Conservation (phyloP, 2,888 invertebrate species). For the Matsumyia berberina region DNA sequence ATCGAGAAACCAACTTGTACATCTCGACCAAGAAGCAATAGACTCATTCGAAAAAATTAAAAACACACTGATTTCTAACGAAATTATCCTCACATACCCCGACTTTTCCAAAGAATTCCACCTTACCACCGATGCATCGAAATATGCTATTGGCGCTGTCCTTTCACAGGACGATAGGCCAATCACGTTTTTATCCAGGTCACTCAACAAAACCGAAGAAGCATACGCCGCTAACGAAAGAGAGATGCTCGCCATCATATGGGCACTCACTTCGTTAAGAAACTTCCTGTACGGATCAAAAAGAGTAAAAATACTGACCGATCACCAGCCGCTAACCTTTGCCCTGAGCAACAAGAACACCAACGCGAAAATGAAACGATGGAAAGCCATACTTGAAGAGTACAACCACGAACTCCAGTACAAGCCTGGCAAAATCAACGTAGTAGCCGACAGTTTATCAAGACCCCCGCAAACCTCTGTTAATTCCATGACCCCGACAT, state of each 20-base stretch:
- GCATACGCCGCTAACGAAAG: too few relatives aligned
- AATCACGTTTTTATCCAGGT: too few relatives aligned
- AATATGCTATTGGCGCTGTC: too few relatives aligned
- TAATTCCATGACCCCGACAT: neutral
- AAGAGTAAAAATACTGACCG: constrained; percentile 40
- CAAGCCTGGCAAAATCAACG: too few relatives aligned
- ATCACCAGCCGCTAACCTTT: constrained; percentile 54
- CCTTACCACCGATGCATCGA: too few relatives aligned
- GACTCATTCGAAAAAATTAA: neutral
- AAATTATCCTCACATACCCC: neutral
- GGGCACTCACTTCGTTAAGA: constrained; percentile 35
- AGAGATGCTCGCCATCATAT: constrained; percentile 14
- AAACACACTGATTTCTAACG: neutral
- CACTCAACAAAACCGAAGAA: too few relatives aligned
- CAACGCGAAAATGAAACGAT: constrained; percentile 49
- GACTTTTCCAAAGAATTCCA: too few relatives aligned
- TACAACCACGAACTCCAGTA: constrained; percentile 54
- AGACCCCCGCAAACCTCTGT: neutral
- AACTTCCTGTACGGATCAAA: constrained; percentile 41
- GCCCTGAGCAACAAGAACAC: constrained; percentile 5
- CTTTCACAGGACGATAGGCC: too few relatives aligned
- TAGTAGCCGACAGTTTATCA: too few relatives aligned
- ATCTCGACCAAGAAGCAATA: neutral
- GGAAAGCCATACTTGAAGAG: constrained; percentile 68
- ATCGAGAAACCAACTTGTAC: constrained; percentile 20